These are phyloP conservation scores for Apodemia duryi DNA, from an alignment of 2,888 invertebrate genomes.

Conservation along the genomic window DNA sequence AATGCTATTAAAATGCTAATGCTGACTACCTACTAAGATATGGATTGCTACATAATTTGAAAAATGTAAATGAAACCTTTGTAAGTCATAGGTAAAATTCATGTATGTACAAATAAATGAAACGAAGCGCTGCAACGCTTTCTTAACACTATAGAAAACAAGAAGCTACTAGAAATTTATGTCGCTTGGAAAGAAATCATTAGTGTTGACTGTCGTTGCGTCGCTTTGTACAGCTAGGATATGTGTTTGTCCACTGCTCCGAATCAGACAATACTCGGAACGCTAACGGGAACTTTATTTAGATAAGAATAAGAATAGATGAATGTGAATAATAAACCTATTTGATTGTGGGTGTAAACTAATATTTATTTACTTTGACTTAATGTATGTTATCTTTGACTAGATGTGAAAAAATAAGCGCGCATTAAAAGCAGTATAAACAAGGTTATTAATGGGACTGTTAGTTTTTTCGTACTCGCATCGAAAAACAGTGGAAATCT, in stretches of 20 bases:
- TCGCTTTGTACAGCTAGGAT: slow-evolving; percentile 12
- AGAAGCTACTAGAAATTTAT: slow-evolving; percentile 20
- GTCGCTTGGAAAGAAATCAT: slow-evolving; percentile 21
- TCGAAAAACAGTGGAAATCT: too few species aligned
- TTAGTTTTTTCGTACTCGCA: too few species aligned
- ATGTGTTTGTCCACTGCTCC: background rate
- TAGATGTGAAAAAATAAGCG: too few species aligned
- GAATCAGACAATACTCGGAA: background rate
- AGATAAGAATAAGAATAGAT: background rate
- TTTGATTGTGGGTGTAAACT: too few species aligned
- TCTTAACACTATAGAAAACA: slow-evolving; percentile 17
- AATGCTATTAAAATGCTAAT: too few species aligned
- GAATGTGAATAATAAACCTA: too few species aligned
- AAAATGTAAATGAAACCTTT: background rate
- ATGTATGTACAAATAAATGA: slow-evolving; percentile 9
- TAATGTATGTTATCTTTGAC: too few species aligned
- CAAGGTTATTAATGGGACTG: too few species aligned
- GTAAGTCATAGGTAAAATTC: background rate
- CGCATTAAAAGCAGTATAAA: too few species aligned
- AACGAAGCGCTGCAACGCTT: slow-evolving; percentile 18
- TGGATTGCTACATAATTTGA: background rate
- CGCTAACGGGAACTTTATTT: background rate
- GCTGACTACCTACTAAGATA: too few species aligned
- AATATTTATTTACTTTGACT: too few species aligned
- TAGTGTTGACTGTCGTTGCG: slow-evolving; percentile 17